A percentile compares a stretch with the other conserved stretches of the same genome.
These are phyloP conservation scores for Drosophila siamana DNA, from an alignment of 2,888 invertebrate genomes.

Conservation along the genomic window DNA sequence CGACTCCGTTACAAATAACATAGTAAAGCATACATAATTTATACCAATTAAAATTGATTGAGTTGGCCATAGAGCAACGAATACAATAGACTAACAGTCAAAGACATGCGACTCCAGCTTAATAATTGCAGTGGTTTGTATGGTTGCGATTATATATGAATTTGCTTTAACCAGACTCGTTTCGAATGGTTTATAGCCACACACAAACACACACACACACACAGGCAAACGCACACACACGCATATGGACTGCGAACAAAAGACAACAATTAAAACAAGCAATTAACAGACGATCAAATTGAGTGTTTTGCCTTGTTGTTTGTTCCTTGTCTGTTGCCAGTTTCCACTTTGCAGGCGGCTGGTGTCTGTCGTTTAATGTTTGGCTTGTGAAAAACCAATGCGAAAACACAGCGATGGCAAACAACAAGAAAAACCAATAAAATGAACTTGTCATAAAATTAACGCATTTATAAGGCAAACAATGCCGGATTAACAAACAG, in stretches of 20 bases:
- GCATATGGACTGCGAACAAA: slow-evolving; percentile 38
- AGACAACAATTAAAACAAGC: slow-evolving; percentile 75
- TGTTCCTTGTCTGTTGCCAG: slow-evolving; percentile 35
- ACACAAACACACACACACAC: slow-evolving; percentile 10
- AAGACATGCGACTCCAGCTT: slow-evolving; percentile 2
- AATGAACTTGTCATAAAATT: slow-evolving; percentile 82
- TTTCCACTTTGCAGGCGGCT: slow-evolving; percentile 8
- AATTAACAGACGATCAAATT: slow-evolving; percentile 78
- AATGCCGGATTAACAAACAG: slow-evolving; percentile 77
- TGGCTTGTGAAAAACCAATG: slow-evolving; percentile 71
- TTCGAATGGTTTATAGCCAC: slow-evolving; percentile 33
- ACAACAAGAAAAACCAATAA: slow-evolving; percentile 79
- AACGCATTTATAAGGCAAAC: slow-evolving; percentile 81
- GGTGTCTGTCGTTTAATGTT: slow-evolving; percentile 53
- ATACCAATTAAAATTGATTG: slow-evolving; percentile 55
- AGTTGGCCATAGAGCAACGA: slow-evolving; percentile 12
- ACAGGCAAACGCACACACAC: slow-evolving; percentile 1
- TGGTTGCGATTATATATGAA: slow-evolving; percentile 23
- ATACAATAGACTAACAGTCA: slow-evolving; percentile 7
- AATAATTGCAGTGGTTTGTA: slow-evolving; percentile 14
- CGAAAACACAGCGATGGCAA: slow-evolving; percentile 71
- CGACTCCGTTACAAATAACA: slow-evolving; percentile 39
- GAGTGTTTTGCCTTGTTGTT: slow-evolving; percentile 65
- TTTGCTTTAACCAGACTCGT: slow-evolving; percentile 41
- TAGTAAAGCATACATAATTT: slow-evolving; percentile 51